Evolutionary conservation across 1,140 invertebrate genomes (phyloP).

Genomic region (Trichonephila inaurata): DNA sequence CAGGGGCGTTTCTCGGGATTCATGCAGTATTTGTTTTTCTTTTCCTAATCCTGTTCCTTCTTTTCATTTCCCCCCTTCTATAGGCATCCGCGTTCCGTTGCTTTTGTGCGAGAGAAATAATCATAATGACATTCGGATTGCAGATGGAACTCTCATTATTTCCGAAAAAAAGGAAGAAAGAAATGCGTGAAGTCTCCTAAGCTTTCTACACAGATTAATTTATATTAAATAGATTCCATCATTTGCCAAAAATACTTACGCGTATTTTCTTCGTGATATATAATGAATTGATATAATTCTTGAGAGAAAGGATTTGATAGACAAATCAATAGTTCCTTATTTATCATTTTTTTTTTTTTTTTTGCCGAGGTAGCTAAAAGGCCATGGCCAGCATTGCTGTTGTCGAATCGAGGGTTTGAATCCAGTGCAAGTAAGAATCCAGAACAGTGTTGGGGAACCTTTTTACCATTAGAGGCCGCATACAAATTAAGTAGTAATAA

Average conservation of each 20-base stretch:
- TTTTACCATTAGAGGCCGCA: too few species aligned
- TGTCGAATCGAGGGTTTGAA: too few species aligned
- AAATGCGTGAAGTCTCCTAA: neutral
- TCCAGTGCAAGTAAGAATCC: too few species aligned
- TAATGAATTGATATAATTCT: too few species aligned
- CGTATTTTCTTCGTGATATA: too few species aligned
- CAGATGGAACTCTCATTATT: slow-evolving; percentile 34
- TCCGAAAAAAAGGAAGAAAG: neutral
- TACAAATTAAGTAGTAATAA: too few species aligned
- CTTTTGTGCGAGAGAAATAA: slow-evolving; percentile 16
- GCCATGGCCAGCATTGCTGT: too few species aligned
- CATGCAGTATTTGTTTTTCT: neutral
- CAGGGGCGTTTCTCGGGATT: slow-evolving; percentile 10
- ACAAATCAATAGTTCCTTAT: too few species aligned
- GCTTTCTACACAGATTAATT: neutral
- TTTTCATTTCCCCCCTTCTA: neutral
- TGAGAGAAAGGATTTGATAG: too few species aligned
- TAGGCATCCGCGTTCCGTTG: neutral
- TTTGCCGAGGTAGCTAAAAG: too few species aligned
- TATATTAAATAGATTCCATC: neutral
- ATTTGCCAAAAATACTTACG: neutral
- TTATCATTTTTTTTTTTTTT: too few species aligned
- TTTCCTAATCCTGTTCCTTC: neutral
- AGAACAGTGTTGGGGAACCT: too few species aligned
- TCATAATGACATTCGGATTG: slow-evolving; percentile 26